Conservation (phyloP, 1,140 invertebrate genomes). For the Marisa cornuarietis region DNA sequence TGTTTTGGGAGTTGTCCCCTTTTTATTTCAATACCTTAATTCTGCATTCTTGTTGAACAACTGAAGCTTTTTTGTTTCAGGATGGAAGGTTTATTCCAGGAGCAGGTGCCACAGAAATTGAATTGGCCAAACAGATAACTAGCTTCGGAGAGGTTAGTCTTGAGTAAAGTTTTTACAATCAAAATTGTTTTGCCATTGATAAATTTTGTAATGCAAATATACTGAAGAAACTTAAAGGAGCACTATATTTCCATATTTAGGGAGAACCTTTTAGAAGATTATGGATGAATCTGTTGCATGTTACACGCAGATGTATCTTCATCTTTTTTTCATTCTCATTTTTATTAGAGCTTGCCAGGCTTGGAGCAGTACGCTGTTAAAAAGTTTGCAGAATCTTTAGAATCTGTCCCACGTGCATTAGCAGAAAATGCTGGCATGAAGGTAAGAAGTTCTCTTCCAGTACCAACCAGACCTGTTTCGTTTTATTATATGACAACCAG, state of each 20-base stretch:
- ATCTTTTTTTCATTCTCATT: too few relatives aligned
- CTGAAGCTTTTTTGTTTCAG: conserved; percentile 54
- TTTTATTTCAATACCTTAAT: too few relatives aligned
- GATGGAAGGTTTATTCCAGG: conserved; percentile 88
- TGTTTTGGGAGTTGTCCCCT: too few relatives aligned
- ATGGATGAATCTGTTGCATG: too few relatives aligned
- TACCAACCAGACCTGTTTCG: too few relatives aligned
- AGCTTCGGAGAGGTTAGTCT: conserved; percentile 79
- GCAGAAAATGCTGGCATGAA: conserved; percentile 94
- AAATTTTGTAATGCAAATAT: background rate
- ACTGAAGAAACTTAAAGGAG: too few relatives aligned
- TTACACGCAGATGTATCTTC: too few relatives aligned
- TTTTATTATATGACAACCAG: too few relatives aligned
- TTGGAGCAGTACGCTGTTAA: conserved; percentile 97
- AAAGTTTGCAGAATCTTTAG: conserved; percentile 92
- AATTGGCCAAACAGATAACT: conserved; percentile 86
- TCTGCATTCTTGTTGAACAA: background rate
- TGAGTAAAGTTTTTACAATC: background rate
- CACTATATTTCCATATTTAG: too few relatives aligned
- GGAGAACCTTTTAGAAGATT: too few relatives aligned
- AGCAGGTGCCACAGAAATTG: conserved; percentile 94
- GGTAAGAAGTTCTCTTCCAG: conserved; percentile 47
- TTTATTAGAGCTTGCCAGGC: conserved; percentile 79
- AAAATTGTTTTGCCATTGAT: background rate
- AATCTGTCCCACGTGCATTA: conserved; percentile 89